Evolutionary conservation across 2,113 vertebrate genomes (phyloP), one percentile per base, ranked within the genome.

Genomic region (Lasiurus cinereus): DNA sequence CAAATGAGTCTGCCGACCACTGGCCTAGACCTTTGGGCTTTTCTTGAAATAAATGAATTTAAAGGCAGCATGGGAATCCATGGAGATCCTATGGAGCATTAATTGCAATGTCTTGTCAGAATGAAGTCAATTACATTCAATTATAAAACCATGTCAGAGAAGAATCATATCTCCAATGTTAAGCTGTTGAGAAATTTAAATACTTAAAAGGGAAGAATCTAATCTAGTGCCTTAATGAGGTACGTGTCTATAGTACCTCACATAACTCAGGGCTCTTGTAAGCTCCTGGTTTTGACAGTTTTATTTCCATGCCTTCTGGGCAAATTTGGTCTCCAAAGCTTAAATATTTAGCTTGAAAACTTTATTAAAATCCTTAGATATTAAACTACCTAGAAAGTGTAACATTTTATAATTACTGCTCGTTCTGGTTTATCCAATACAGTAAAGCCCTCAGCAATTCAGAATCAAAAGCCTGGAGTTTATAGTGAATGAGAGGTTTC

Each of bases 321-420:
- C n/a, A 73, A 69, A 80, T 64, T 79, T 91, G 56, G 14, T 66
- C 66, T 73, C 70, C 74, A 62, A 92, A 73, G 39, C 39, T 84
- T 64, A 86, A 88, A 76, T 54, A 84, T 43, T 74, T 87, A 90
- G 13, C 29, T 90, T 90, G 64, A 88, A 88, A 78, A 88, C 39
- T 54, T 64, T 90, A 21, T 11, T 54, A 11, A 59, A 72, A 31
- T 83, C 22, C 21, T 95, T 90, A 70, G 64, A n/a, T 82, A 84
- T 80, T 79, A 67, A 92, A 91, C 31, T 76, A 43, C 16, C 19
- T 29, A 29, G 46, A 52, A 10, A 66, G 14, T 77, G 3, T 87
- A 90, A 83, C 83, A 16, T 43, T 50, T 56, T 66, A 56, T 62
- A 62, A 24, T 85, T 50, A 39, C 50, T 24, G 14, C 31, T 56